Conservation (phyloP, 2,797 vertebrate species). For the Paguma larvata region DNA sequence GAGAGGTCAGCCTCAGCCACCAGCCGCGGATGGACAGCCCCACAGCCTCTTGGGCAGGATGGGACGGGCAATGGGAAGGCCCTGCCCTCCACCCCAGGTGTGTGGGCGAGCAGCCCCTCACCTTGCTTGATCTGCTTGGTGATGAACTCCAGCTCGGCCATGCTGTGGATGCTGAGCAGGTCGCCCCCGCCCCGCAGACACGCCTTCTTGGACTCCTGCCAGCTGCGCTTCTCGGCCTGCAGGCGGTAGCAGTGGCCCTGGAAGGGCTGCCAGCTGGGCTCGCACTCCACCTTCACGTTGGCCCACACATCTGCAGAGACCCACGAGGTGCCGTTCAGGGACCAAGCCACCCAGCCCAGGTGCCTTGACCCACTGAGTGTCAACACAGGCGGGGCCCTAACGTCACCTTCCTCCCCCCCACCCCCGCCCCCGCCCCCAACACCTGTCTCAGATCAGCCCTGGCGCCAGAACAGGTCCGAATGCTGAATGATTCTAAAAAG, state of each 20-base stretch:
- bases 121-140: conserved; percentile 95
- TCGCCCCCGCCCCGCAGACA: conserved; percentile 95
- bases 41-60: not conserved
- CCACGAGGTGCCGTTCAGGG: not conserved
- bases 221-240: conserved; percentile 93
- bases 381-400: not conserved
- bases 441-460: not conserved
- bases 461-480: not conserved
- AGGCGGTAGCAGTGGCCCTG: conserved; percentile 97
- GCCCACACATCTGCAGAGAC: conserved; percentile 92
- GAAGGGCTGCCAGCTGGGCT: conserved; percentile 96
- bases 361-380: accelerated
- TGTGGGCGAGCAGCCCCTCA: conserved; percentile 66
- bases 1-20: not conserved
- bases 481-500: not conserved
- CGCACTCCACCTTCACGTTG: conserved; percentile 93
- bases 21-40: not conserved
- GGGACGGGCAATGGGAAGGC: not conserved
- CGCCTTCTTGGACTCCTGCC: conserved; percentile 94
- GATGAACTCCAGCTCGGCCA: conserved; percentile 96
- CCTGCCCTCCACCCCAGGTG: not conserved
- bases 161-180: conserved; percentile 96
- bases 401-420: not conserved
- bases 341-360: accelerated
- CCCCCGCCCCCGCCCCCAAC: no score